phyloP scores from a whole-genome alignment of 2,113 vertebrate species.

The Calonectris borealis region DNA sequence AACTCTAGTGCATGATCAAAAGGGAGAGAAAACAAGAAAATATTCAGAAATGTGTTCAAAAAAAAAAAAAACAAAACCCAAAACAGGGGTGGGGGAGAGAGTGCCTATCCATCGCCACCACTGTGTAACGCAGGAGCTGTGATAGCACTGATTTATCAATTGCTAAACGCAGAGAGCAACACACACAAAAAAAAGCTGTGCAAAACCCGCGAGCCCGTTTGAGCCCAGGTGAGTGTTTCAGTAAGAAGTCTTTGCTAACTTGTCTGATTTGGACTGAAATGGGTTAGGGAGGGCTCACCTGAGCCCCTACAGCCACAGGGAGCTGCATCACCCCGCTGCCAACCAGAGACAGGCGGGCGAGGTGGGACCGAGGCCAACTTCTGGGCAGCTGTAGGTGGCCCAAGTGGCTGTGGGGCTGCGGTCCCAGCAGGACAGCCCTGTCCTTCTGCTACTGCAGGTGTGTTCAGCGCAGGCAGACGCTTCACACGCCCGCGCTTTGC shows the following conservation, averaged over 20 bases:
- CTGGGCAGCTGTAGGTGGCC: neutral
- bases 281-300: too few relatives aligned
- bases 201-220: rapidly evolving
- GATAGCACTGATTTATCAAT: neutral
- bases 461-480: neutral
- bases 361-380: neutral
- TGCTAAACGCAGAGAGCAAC: neutral
- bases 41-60: neutral
- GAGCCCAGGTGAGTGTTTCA: neutral
- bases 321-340: neutral
- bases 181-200: neutral
- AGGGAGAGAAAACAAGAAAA: neutral
- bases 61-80: neutral
- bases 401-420: neutral
- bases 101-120: neutral
- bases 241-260: neutral
- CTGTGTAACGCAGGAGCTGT: neutral
- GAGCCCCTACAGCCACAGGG: neutral
- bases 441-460: neutral
- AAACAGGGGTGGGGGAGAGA: neutral
- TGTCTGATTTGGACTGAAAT: neutral
- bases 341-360: neutral
- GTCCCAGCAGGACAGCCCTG: neutral
- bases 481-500: rapidly evolving
- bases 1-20: neutral